phyloP scores from a whole-genome alignment of 2,797 vertebrate species.

The Darevskia mixta region DNA sequence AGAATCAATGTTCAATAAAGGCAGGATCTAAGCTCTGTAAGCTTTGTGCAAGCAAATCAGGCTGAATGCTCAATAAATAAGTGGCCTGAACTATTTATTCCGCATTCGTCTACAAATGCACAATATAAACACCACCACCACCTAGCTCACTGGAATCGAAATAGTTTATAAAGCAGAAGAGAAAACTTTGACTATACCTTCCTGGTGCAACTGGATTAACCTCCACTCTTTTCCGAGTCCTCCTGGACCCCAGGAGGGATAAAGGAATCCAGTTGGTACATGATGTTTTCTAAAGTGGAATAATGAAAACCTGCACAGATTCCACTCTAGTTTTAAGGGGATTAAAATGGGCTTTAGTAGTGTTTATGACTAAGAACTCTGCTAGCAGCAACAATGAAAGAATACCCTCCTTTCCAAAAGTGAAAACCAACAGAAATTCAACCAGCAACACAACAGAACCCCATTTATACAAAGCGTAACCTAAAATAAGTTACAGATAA shows the following conservation, averaged over 20 bases:
- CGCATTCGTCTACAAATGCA: constrained; percentile 42
- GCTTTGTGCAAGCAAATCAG: no score
- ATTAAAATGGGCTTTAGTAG: constrained; percentile 74
- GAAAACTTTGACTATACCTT: constrained; percentile 17
- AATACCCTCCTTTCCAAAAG: constrained; percentile 64
- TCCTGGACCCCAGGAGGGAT: constrained; percentile 47
- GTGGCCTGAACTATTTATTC: constrained; percentile 20
- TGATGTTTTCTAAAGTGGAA: constrained; percentile 65
- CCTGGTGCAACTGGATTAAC: constrained; percentile 39
- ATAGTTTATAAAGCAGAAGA: constrained; percentile 16
- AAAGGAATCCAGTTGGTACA: constrained; percentile 63
- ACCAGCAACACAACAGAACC: constrained; percentile 63
- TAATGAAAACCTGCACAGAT: constrained; percentile 68
- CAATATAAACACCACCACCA: constrained; percentile 15
- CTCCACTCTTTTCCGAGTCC: neutral
- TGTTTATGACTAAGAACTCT: constrained; percentile 37
- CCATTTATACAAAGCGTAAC: constrained; percentile 61
- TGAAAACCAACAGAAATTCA: constrained; percentile 70
- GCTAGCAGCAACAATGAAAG: constrained; percentile 12
- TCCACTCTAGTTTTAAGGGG: constrained; percentile 67
- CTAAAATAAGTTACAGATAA: constrained; percentile 34
- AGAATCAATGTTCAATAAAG: no score
- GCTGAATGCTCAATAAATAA: no score
- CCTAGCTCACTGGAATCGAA: neutral
- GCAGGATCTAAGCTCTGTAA: no score